These are phyloP conservation scores for Netelia inedita DNA, from an alignment of 2,888 invertebrate species.

Conservation along the genomic window DNA sequence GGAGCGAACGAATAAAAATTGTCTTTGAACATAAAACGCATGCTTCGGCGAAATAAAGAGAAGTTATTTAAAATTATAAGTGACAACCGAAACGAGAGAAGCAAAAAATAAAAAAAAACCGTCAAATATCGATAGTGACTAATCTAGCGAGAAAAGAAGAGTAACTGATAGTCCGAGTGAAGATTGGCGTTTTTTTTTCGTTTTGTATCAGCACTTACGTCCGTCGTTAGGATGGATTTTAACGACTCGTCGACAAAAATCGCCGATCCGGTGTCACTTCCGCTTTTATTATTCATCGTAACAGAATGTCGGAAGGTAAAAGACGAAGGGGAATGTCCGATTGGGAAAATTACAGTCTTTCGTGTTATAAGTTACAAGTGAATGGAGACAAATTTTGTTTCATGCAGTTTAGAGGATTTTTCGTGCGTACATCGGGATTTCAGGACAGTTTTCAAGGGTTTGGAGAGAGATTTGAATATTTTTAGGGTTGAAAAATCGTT, in stretches of 20 bases:
- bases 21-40: conserved; percentile 75
- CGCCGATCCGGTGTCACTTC: conserved; percentile 29
- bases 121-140: conserved; percentile 16
- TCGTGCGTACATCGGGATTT: conserved; percentile 53
- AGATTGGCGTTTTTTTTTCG: neutral
- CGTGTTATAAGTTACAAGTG: neutral
- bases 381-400: conserved; percentile 42
- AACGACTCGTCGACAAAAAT: conserved; percentile 8
- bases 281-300: neutral
- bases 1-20: conserved; percentile 79
- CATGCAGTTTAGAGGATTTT: conserved; percentile 52
- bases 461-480: conserved; percentile 11
- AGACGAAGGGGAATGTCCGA: conserved; percentile 21
- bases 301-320: conserved; percentile 1
- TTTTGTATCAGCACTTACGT: neutral
- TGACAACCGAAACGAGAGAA: conserved; percentile 17
- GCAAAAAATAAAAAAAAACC: conserved; percentile 39
- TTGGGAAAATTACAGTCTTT: conserved; percentile 28
- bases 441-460: conserved; percentile 7
- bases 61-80: conserved; percentile 63
- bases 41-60: conserved; percentile 78
- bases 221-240: conserved; percentile 23
- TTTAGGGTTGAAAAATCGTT: conserved; percentile 32
- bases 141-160: conserved; percentile 41
- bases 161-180: conserved; percentile 1